These are phyloP conservation scores for Phengaris arion DNA, from an alignment of 2,888 invertebrate species.

Conservation along the genomic window DNA sequence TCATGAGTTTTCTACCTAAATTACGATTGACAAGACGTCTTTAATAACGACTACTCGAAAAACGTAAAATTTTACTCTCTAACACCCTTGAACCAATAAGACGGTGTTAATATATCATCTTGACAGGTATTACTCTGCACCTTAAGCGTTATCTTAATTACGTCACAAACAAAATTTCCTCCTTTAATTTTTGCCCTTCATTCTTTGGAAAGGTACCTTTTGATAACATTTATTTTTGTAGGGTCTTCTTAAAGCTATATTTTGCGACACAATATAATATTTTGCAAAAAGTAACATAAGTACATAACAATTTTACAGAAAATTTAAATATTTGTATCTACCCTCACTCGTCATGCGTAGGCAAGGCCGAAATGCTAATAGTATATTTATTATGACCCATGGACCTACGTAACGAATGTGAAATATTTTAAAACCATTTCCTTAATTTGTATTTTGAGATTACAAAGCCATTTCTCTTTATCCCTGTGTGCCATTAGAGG, in stretches of 20 bases:
- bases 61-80: slow-evolving; percentile 9
- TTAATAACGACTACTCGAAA: not conserved
- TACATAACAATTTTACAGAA: no score
- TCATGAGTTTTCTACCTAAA: not conserved
- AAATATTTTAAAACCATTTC: not conserved
- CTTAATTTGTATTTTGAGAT: not conserved
- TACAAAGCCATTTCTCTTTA: slow-evolving; percentile 1
- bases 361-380: no score
- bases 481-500: slow-evolving; percentile 1
- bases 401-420: no score
- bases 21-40: not conserved
- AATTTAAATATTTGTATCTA: no score
- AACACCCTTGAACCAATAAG: slow-evolving; percentile 51
- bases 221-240: not conserved
- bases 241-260: not conserved
- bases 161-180: slow-evolving; percentile 46
- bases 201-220: not conserved
- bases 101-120: slow-evolving; percentile 68
- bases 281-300: no score
- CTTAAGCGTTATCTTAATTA: slow-evolving; percentile 57
- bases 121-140: slow-evolving; percentile 73
- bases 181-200: not conserved
- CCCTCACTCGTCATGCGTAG: no score
- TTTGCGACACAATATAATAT: no score
- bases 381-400: no score